These are phyloP conservation scores for Tethea ocularis DNA, from an alignment of 2,888 invertebrate genomes.

Conservation along the genomic window DNA sequence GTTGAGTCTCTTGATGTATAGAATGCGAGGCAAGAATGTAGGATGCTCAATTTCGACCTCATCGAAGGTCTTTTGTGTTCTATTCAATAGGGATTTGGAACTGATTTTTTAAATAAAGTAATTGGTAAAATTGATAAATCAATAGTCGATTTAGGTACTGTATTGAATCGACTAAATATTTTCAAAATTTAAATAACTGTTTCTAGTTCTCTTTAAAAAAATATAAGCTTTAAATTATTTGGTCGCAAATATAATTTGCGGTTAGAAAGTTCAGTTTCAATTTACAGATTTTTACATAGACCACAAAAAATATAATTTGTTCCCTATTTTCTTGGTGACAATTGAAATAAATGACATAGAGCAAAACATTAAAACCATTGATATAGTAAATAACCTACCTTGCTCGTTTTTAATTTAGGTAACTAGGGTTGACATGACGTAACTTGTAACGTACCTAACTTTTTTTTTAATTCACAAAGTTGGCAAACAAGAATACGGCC, in stretches of 20 bases:
- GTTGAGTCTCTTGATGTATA: conserved; percentile 17
- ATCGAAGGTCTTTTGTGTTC: neutral
- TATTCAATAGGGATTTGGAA: neutral
- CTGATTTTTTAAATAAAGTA: too few species aligned
- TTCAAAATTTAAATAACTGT: neutral
- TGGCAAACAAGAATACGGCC: too few species aligned
- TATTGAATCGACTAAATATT: neutral
- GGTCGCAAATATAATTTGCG: neutral
- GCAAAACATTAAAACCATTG: neutral
- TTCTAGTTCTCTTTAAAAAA: too few species aligned
- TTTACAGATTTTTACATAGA: neutral
- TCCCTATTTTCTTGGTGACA: neutral
- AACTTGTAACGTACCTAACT: neutral
- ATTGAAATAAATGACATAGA: neutral
- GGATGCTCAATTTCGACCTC: neutral
- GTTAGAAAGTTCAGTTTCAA: neutral
- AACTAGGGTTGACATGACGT: neutral
- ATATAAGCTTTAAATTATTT: too few species aligned
- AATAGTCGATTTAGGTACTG: too few species aligned
- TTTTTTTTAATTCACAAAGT: too few species aligned
- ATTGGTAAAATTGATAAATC: too few species aligned
- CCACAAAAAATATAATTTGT: neutral
- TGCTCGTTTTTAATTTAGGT: neutral
- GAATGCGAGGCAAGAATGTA: neutral
- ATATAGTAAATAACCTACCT: neutral